Conservation (phyloP, 2,797 vertebrate genomes). For the Alectoris magna region DNA sequence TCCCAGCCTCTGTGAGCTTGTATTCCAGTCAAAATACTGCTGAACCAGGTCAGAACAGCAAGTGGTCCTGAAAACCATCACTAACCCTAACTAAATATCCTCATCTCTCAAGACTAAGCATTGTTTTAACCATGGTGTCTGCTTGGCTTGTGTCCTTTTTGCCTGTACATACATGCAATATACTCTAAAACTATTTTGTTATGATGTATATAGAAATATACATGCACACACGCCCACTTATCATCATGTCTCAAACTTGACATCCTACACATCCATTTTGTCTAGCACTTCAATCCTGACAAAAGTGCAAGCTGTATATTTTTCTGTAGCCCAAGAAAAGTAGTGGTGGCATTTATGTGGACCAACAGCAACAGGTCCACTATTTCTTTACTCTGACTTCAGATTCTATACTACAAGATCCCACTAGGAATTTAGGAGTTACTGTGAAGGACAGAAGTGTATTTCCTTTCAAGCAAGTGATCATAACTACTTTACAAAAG, state of each 20-base stretch:
- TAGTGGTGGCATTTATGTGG: background rate
- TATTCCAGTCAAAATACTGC: background rate
- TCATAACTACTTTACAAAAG: background rate
- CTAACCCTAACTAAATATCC: background rate
- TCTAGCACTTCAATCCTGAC: background rate
- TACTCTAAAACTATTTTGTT: background rate
- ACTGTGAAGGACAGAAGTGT: background rate
- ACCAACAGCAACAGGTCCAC: background rate
- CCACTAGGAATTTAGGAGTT: background rate
- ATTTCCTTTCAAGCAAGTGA: background rate
- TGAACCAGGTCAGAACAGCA: background rate
- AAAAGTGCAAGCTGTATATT: background rate
- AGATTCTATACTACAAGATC: background rate
- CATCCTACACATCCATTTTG: background rate
- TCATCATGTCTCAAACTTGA: background rate
- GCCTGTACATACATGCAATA: background rate
- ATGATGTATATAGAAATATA: too few species aligned
- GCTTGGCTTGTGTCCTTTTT: background rate
- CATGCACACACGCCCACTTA: background rate
- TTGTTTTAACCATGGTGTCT: background rate
- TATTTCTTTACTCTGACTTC: background rate
- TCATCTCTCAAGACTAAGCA: background rate
- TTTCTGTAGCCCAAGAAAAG: background rate
- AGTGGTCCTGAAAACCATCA: background rate
- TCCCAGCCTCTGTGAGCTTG: background rate